These are phyloP conservation scores for Pogonocichla stellata DNA, from an alignment of 2,113 vertebrate species.

Conservation along the genomic window DNA sequence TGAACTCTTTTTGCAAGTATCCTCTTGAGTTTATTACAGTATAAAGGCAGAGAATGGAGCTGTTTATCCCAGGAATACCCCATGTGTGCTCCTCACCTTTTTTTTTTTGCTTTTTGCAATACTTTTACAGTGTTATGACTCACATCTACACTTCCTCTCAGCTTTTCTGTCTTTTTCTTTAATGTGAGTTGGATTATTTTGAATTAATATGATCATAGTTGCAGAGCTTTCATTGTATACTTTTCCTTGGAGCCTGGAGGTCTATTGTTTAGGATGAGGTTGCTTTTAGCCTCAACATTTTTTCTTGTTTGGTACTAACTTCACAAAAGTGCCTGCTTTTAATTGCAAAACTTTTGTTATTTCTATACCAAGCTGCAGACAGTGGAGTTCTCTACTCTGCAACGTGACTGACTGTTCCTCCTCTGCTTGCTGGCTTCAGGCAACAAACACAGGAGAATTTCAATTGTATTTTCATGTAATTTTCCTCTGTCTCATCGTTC, in stretches of 20 bases:
- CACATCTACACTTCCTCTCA: neutral
- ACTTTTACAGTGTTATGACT: neutral
- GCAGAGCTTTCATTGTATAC: neutral
- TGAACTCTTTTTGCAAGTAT: neutral
- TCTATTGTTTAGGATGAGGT: neutral
- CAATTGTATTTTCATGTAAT: neutral
- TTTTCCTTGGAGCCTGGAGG: neutral
- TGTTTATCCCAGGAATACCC: neutral
- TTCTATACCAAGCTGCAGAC: neutral
- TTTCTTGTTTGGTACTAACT: neutral
- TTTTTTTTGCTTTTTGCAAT: neutral
- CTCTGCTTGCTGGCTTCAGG: constrained; percentile 21
- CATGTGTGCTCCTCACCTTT: fast-evolving
- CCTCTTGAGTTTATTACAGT: neutral
- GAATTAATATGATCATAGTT: neutral
- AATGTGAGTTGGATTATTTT: neutral
- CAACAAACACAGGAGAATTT: neutral
- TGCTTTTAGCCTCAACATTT: neutral
- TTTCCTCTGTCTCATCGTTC: neutral
- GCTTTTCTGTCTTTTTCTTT: neutral
- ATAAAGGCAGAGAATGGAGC: neutral
- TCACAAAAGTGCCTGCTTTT: neutral
- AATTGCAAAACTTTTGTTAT: neutral
- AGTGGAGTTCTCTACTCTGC: neutral
- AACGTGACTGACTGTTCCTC: constrained; percentile 1